These are phyloP conservation scores for Lamproptera curius DNA, from an alignment of 2,888 invertebrate species.

Conservation along the genomic window DNA sequence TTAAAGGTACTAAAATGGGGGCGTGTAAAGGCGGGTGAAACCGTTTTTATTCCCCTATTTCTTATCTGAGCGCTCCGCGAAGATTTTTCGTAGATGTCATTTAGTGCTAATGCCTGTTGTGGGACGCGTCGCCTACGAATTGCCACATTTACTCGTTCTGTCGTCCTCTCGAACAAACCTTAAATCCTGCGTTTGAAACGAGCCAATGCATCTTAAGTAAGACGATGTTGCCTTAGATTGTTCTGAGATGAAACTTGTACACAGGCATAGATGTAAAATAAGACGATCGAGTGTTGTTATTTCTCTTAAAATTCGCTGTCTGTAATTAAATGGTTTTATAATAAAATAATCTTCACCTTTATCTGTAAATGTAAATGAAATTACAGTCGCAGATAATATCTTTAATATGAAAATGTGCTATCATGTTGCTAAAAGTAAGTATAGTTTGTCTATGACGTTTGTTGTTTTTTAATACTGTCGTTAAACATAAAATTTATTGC, in stretches of 20 bases:
- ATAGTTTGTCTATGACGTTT: too few species aligned
- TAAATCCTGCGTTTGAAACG: conserved; percentile 69
- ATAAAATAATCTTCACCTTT: too few species aligned
- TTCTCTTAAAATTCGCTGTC: too few species aligned
- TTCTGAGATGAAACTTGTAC: conserved; percentile 47
- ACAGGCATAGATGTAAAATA: background rate
- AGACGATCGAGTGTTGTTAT: too few species aligned
- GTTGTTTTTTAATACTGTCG: too few species aligned
- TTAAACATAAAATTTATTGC: too few species aligned
- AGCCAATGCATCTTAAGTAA: conserved; percentile 75
- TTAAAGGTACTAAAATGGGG: conserved; percentile 21
- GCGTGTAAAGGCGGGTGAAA: conserved; percentile 44
- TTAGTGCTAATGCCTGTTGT: conserved; percentile 73
- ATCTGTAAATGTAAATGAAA: too few species aligned
- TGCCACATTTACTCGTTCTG: conserved; percentile 61
- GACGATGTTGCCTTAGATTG: conserved; percentile 59
- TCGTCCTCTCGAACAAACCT: conserved; percentile 53
- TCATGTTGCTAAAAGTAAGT: too few species aligned
- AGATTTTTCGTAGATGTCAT: conserved; percentile 73
- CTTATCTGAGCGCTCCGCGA: conserved; percentile 55
- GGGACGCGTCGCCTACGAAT: conserved; percentile 70
- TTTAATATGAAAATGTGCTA: too few species aligned
- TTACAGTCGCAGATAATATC: too few species aligned
- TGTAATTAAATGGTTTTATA: too few species aligned
- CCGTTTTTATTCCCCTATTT: conserved; percentile 60